phyloP scores from a whole-genome alignment of 2,113 vertebrate species.

The Astatoreochromis straeleni region DNA sequence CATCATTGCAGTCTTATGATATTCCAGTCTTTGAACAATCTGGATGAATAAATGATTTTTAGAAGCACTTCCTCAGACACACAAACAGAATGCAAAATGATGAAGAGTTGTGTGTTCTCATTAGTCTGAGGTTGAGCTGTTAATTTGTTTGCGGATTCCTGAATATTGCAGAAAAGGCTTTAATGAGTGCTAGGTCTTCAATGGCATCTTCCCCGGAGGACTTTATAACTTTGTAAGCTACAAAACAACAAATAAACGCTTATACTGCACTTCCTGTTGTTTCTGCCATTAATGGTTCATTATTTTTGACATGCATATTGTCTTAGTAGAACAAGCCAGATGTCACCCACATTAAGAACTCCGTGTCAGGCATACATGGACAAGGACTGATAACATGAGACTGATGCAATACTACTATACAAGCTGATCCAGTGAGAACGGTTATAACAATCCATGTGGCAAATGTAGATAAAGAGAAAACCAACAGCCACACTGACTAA shows the following conservation, averaged over 20 bases:
- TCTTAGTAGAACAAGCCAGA: neutral
- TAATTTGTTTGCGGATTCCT: constrained; percentile 22
- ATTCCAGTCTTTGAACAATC: neutral
- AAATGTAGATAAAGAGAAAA: neutral
- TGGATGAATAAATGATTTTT: neutral
- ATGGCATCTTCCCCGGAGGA: neutral
- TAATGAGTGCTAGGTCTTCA: constrained; percentile 18
- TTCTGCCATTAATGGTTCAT: neutral
- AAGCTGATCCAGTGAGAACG: neutral
- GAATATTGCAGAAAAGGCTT: neutral
- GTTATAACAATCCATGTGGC: neutral
- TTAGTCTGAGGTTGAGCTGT: neutral
- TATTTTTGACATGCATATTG: neutral
- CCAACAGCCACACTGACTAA: neutral
- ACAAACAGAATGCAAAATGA: neutral
- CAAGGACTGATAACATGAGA: neutral
- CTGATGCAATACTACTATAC: neutral
- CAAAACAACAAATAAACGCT: neutral
- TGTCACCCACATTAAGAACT: neutral
- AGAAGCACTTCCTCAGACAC: neutral
- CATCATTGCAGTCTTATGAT: neutral
- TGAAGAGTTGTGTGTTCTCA: neutral
- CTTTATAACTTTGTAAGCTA: neutral
- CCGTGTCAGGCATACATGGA: neutral
- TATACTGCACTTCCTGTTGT: neutral